Percentiles rank a stretch among this genome's conserved stretches.
Evolutionary conservation across 1,140 invertebrate species (phyloP).

Genomic region (Papilio glaucus): DNA sequence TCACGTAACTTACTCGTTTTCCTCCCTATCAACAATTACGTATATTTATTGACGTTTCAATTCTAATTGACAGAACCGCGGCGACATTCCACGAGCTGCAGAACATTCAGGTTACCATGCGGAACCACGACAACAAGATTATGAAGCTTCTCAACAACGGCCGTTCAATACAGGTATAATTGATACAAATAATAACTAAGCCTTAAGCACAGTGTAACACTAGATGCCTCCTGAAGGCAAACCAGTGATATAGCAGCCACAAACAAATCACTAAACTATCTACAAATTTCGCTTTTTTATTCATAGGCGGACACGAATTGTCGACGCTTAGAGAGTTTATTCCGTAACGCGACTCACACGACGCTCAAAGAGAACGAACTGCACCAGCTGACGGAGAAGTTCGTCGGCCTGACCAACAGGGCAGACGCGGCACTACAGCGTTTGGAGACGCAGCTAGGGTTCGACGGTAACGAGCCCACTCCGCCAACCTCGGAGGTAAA

Average conservation of each 20-base stretch:
- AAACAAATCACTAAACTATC: not conserved
- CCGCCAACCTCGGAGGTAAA: constrained; percentile 59
- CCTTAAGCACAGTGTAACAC: not conserved
- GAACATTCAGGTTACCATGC: constrained; percentile 71
- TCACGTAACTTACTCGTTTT: no score
- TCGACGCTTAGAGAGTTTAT: constrained; percentile 64
- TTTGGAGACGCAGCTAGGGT: constrained; percentile 58
- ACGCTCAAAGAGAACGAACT: constrained; percentile 70
- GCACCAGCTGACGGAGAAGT: constrained; percentile 76
- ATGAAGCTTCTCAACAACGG: constrained; percentile 62
- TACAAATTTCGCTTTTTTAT: constrained; percentile 23
- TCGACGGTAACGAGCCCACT: constrained; percentile 51
- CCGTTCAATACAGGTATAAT: constrained; percentile 58
- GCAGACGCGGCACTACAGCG: constrained; percentile 71
- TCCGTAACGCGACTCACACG: constrained; percentile 64
- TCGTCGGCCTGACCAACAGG: constrained; percentile 72
- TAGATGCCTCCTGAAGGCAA: constrained; percentile 1
- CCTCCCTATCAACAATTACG: no score
- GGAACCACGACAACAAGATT: constrained; percentile 70
- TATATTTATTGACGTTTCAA: no score
- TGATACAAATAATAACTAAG: constrained; percentile 8
- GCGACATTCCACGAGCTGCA: constrained; percentile 75
- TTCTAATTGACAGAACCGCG: constrained; percentile 66
- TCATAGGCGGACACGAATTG: constrained; percentile 66
- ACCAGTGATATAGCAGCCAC: not conserved